phyloP scores from a whole-genome alignment of 2,113 vertebrate genomes.

The Tragelaphus buxtoni region DNA sequence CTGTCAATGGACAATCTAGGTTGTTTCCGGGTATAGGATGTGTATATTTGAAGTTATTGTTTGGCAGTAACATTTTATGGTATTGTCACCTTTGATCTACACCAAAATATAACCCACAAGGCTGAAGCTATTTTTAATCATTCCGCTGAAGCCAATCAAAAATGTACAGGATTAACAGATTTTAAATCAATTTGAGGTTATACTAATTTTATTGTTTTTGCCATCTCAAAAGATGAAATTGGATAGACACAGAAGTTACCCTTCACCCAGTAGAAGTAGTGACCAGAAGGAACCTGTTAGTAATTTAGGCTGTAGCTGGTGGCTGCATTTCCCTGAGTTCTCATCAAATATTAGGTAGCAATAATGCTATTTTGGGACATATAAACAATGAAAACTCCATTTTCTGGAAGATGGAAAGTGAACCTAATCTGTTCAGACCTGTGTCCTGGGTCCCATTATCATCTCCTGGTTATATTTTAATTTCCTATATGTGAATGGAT shows the following conservation, averaged over 20 bases:
- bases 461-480: slow-evolving; percentile 11
- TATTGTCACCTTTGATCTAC: slow-evolving; percentile 57
- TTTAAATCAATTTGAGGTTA: slow-evolving; percentile 55
- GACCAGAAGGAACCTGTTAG: slow-evolving; percentile 79
- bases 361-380: slow-evolving; percentile 73
- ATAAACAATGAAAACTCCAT: slow-evolving; percentile 69
- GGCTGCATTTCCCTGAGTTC: slow-evolving; percentile 71
- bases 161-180: slow-evolving; percentile 55
- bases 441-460: background rate
- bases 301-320: slow-evolving; percentile 68
- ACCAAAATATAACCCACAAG: slow-evolving; percentile 37
- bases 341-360: slow-evolving; percentile 79
- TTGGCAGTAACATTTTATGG: slow-evolving; percentile 43
- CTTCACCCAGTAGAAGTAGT: slow-evolving; percentile 75
- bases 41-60: slow-evolving; percentile 48
- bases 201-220: slow-evolving; percentile 67
- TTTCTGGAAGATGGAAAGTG: slow-evolving; percentile 71
- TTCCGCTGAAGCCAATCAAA: slow-evolving; percentile 25
- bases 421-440: slow-evolving; percentile 58
- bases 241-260: slow-evolving; percentile 71
- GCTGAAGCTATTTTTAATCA: slow-evolving; percentile 37
- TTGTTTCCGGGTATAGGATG: background rate
- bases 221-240: slow-evolving; percentile 72
- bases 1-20: background rate
- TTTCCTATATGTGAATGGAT: slow-evolving; percentile 44